These are phyloP conservation scores for Cranoglanis bouderius DNA, from an alignment of 2,113 vertebrate genomes.

Conservation along the genomic window DNA sequence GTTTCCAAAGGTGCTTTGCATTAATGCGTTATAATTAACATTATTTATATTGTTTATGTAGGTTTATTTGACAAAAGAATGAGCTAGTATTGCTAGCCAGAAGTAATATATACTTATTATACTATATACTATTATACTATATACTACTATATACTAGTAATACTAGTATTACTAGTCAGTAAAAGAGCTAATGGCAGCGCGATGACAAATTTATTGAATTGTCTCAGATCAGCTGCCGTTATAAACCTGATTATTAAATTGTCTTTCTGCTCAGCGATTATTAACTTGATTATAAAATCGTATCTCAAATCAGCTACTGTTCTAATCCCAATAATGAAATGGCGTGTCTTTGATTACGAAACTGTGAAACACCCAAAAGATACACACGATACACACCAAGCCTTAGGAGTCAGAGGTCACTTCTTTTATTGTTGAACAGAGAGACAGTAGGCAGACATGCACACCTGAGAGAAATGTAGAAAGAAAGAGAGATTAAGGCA, in stretches of 20 bases:
- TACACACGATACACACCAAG: neutral
- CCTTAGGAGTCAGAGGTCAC: neutral
- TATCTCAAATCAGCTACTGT: neutral
- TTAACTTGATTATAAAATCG: neutral
- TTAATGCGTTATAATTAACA: neutral
- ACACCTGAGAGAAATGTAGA: neutral
- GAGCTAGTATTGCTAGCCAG: neutral
- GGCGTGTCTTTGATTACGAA: neutral
- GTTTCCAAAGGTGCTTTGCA: neutral
- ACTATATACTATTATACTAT: too few species aligned
- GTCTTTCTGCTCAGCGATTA: neutral
- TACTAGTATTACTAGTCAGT: too few species aligned
- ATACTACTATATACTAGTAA: too few species aligned
- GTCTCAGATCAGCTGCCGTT: neutral
- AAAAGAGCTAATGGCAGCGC: neutral
- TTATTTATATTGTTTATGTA: neutral
- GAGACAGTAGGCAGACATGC: neutral
- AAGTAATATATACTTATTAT: too few species aligned
- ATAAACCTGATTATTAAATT: neutral
- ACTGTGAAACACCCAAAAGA: neutral
- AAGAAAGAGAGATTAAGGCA: neutral
- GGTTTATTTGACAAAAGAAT: neutral
- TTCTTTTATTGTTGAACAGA: constrained; percentile 20
- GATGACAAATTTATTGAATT: neutral
- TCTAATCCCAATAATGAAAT: too few species aligned